Conservation (phyloP, 2,797 vertebrate species). For the Tenualosa ilisha region DNA sequence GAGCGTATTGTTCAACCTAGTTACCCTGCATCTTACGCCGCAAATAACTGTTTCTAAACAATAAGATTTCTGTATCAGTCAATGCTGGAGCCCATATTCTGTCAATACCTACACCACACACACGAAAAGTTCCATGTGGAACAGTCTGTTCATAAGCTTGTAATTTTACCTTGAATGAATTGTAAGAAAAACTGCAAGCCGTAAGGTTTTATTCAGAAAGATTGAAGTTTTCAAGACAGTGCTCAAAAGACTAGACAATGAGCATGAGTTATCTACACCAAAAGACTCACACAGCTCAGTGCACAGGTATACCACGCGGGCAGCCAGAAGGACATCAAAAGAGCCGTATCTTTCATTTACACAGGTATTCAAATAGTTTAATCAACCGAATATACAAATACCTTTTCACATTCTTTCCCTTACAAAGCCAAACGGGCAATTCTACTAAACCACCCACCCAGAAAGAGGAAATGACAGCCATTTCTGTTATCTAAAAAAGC, state of each 20-base stretch:
- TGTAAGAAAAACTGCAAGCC: not conserved
- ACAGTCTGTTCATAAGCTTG: too few species aligned
- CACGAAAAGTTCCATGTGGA: not conserved
- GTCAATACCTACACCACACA: not conserved
- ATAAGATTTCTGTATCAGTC: too few species aligned
- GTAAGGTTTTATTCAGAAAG: not conserved
- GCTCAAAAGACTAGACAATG: not conserved
- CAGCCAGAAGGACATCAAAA: not conserved
- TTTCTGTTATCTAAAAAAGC: not conserved
- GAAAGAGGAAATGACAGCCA: not conserved
- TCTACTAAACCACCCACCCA: not conserved
- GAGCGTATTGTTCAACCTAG: too few species aligned
- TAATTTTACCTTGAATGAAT: not conserved
- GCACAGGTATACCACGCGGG: not conserved
- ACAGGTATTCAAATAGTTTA: not conserved
- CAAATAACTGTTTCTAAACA: too few species aligned
- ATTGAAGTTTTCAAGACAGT: not conserved
- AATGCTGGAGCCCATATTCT: too few species aligned
- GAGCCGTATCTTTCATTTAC: not conserved
- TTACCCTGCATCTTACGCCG: too few species aligned
- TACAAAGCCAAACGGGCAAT: not conserved
- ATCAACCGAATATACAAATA: constrained; percentile 5
- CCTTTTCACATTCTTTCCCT: not conserved
- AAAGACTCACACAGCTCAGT: not conserved
- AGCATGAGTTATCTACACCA: not conserved